phyloP scores from a whole-genome alignment of 2,888 invertebrate species.

The Netelia fuscicornis region DNA sequence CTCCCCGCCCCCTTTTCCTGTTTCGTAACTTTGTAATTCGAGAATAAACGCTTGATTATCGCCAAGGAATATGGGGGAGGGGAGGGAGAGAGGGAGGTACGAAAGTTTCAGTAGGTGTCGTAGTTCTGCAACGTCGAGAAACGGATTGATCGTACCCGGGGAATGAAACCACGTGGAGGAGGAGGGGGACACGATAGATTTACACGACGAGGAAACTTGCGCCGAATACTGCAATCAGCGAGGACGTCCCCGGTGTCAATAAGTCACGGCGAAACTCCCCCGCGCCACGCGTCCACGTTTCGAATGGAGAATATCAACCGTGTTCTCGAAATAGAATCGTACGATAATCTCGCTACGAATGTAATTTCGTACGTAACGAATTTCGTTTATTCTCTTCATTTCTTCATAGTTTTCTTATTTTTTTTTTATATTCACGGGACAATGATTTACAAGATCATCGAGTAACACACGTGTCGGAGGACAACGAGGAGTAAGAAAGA shows the following conservation, averaged over 20 bases:
- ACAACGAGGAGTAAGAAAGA: conserved; percentile 13
- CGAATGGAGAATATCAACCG: too few relatives aligned
- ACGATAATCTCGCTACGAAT: too few relatives aligned
- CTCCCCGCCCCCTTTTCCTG: too few relatives aligned
- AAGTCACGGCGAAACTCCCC: conserved; percentile 38
- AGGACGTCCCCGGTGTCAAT: conserved; percentile 28
- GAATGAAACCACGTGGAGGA: neutral
- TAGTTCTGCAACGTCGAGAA: conserved; percentile 37
- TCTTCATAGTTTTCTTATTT: too few relatives aligned
- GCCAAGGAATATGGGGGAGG: neutral
- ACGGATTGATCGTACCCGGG: conserved; percentile 29
- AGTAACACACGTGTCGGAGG: neutral
- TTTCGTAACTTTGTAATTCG: too few relatives aligned
- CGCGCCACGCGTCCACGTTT: neutral
- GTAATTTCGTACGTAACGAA: too few relatives aligned
- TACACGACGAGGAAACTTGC: conserved; percentile 33
- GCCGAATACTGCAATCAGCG: conserved; percentile 47
- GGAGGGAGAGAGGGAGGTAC: neutral
- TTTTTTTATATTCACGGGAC: neutral
- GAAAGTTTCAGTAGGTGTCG: conserved; percentile 28
- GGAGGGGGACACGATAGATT: neutral
- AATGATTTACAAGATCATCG: neutral
- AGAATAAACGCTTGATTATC: neutral
- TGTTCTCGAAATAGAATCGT: too few relatives aligned
- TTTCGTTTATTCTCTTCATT: too few relatives aligned